Evolutionary conservation across 2,888 invertebrate genomes (phyloP).

Genomic region (Melieria crassipennis): DNA sequence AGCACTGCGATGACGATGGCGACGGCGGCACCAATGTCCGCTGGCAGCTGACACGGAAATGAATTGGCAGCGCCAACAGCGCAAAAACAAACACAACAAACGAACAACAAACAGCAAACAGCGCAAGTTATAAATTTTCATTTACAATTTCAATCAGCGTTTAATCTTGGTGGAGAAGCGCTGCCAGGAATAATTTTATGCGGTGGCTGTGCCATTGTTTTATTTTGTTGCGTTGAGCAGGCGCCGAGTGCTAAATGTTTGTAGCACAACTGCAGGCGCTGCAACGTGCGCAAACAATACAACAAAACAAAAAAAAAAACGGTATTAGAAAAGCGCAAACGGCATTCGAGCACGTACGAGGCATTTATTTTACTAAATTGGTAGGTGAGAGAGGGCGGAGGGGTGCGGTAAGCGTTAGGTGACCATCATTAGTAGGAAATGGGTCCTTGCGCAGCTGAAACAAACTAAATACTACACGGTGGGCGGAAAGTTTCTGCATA

Average conservation of each 20-base stretch:
- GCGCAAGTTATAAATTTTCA: slow-evolving; percentile 58
- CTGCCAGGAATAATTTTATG: slow-evolving; percentile 39
- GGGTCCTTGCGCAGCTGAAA: too few species aligned
- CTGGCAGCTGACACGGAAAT: slow-evolving; percentile 22
- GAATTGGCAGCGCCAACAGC: slow-evolving; percentile 9
- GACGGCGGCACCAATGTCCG: slow-evolving; percentile 14
- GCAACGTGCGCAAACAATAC: background rate
- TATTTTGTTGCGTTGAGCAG: slow-evolving; percentile 8
- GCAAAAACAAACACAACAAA: slow-evolving; percentile 30
- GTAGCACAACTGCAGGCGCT: slow-evolving; percentile 42
- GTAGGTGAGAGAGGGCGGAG: too few species aligned
- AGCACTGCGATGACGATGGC: slow-evolving; percentile 7
- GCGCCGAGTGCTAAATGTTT: slow-evolving; percentile 35
- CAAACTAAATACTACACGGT: too few species aligned
- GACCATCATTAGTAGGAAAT: too few species aligned
- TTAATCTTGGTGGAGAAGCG: slow-evolving; percentile 55
- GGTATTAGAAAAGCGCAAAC: slow-evolving; percentile 38
- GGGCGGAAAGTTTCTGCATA: too few species aligned
- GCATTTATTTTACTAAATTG: slow-evolving; percentile 19
- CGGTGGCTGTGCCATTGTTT: slow-evolving; percentile 35
- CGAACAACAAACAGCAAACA: slow-evolving; percentile 16
- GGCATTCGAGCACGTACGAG: slow-evolving; percentile 33
- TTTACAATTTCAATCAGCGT: slow-evolving; percentile 65
- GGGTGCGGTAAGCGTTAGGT: too few species aligned
- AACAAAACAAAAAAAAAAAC: slow-evolving; percentile 10